Base-by-base conservation (phyloP, 2,888 invertebrate genomes). In the Thymelicus lineola region DNA sequence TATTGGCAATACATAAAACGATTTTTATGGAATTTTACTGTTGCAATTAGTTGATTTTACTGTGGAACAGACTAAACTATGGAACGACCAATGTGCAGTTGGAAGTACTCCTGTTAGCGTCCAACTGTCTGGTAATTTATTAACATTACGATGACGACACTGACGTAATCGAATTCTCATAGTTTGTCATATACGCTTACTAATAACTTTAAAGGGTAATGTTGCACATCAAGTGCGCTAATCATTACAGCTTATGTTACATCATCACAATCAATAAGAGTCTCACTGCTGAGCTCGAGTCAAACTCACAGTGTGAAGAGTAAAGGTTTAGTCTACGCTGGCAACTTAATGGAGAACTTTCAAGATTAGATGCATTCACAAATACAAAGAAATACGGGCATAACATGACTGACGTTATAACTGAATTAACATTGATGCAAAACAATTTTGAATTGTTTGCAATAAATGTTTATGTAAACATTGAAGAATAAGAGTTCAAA, bases 171-270 rank as follows among this genome's bases (percentile, higher is more conserved):
- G 17, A 48, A 46, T 36, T 14, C 17, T 20, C 53, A 48, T 36
- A 17, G 66, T 36, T 66, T 66, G 17, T 48, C 48, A 59, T 48
- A 48, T 48, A 48, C 58, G n/a, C 46, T 57, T 12, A 65, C 57
- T 45, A 28, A 42, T 46, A 20, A 61, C 64, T 55, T 55, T 50
- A 48, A 7, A 64, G 14, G 20, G 15, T 46, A 20, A 17, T 50
- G 14, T 66, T 48, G 66, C 66, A 59, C n/a, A 46, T 55, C 14
- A 17, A 50, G 17, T 50, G 12, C 17, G 15, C 17, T 15, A 50
- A 50, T 50, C 9, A 17, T 50, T 12, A 50, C 48, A 17, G 15
- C 7, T 50, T 15, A 50, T 7, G 17, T 50, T 50, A 50, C 48
- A 17, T 50, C 17, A 50, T 50, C 17, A 9, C 1, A 50, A 15